Base-by-base conservation (phyloP, 2,113 vertebrate species). In the Excalfactoria chinensis region DNA sequence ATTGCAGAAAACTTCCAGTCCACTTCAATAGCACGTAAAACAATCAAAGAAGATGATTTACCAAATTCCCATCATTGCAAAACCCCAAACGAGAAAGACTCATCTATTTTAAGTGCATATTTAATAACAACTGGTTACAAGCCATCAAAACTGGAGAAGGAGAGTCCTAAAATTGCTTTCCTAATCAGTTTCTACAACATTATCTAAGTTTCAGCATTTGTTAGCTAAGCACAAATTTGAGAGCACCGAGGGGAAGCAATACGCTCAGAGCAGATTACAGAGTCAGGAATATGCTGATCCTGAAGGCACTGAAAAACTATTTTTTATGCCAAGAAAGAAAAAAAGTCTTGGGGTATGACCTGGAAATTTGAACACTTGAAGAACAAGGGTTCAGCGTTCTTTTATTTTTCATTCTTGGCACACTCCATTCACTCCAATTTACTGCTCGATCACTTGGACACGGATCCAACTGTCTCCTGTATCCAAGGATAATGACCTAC, bases 401-500 rank as follows among this genome's bases (percentile, higher is more conserved):
- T 53, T 86, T 90, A 53, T 17, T 93, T 77, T 82, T 90, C 37
- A 13, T 95, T 95, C 97, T 90, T 95, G 96, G 92, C 95, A 88
- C 88, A 77, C 84, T 55, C 90, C 2, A 1, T 89, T 91, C 94
- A 58, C 81, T 95, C 95, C 84, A 62, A 91, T 96, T 97, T 97
- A 97, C 97, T 94, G 93, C 93, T 93, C 40, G 17, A 95, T 96
- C 81, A 37, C 96, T 96, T 93, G 93, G 88, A 95, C 88, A 86
- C 83, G 90, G 96, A 97, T 73, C 83, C 88, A 58, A 94, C 95
- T 86, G 93, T 96, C 96, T 95, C 91, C 97, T 97, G 91, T 96
- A 95, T 97, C 96, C 88, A 89, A 90, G 96, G 97, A 97, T 98
- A 97, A 97, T 95, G 95, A 97, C 96, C 94, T 35, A 41, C 88